Evolutionary conservation across 2,888 invertebrate genomes (phyloP), one percentile per base, ranked within the genome.

Genomic region (Dryadula phaetusa): DNA sequence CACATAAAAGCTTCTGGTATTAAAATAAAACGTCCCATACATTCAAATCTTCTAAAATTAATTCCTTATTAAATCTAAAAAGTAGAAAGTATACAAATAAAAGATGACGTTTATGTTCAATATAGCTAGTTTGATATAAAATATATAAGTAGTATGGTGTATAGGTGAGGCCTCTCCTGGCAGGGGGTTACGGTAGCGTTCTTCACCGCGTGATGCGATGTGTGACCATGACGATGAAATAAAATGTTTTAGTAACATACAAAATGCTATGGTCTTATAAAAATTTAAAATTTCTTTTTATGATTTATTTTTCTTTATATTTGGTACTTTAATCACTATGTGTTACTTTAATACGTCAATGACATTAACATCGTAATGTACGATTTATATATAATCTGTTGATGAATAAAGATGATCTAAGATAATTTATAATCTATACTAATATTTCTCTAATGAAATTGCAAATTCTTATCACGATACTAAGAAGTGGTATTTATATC

Each of bases 141-240:
- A 73, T 52, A 52, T 28, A 52, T 52, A 52, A n/a, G n/a, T 74
- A 71, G 68, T 64, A 70, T 70, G 66, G 66, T 71, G 79, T 80
- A 81, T 78, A 78, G 79, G 77, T 77, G 79, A 81, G 83, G 85
- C 83, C 82, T 81, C 69, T 73, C 75, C 80, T 84, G 75, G 83
- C 88, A 81, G 92, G 91, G 90, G 90, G 88, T 76, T 82, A 91
- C 92, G 83, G 92, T 92, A 92, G 92, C 92, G 84, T 83, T 72
- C 77, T 70, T 72, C 91, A 76, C 91, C 77, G 89, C 87, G 84
- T 86, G 92, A 83, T 80, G 83, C 79, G 74, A 73, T 82, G 82
- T 85, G 63, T 70, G 60, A 52, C 70, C 67, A 67, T 46, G 34
- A 14, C 5, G 8, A 18, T 34, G 12, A 2, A 25, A 28, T 28